Evolutionary conservation across 2,797 vertebrate genomes (phyloP), one percentile per base, ranked within the genome.

Genomic region (Sebastes hubbsi): DNA sequence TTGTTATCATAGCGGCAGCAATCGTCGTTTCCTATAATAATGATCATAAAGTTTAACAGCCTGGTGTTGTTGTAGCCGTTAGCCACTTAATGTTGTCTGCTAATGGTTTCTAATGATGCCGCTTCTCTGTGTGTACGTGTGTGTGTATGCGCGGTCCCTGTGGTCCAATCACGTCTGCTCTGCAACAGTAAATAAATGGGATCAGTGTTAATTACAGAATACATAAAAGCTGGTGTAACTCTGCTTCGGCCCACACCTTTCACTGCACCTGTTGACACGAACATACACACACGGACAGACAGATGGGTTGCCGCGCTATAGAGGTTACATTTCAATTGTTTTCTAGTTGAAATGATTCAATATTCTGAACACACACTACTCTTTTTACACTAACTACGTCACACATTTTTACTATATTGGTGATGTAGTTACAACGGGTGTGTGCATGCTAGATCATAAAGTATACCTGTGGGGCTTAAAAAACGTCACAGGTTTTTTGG

Each of bases 51-150:
- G 94, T 97, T 96, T 95, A 94, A 95, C 94, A 94, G 94, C 95
- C 93, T 89, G 83, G 94, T 83, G 77, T 96, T 96, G 95, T 83
- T 84, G 82, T 88, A 89, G 84, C 96, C 93, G 94, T 96, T 96
- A 96, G 95, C 94, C 95, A 97, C 96, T 97, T 97, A 97, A 97
- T 97, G 97, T 97, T 97, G 97, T 96, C 96, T 96, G 96, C 95
- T 91, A 96, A 97, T 96, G 94, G 95, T 94, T 91, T 96, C 91
- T 95, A 96, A 97, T 96, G 96, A 96, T 95, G 95, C 96, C 91
- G 93, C 94, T 94, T 94, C 92, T 94, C 86, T 89, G 75, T 95
- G 95, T 95, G 92, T 93, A 93, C 52, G 65, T 81, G 78, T 62
- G 78, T 62, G 65, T 80, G 49, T 71, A 58, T 78, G 75, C 66